phyloP scores from a whole-genome alignment of 2,113 vertebrate genomes.

The Gnathonemus echidnorhynchus region DNA sequence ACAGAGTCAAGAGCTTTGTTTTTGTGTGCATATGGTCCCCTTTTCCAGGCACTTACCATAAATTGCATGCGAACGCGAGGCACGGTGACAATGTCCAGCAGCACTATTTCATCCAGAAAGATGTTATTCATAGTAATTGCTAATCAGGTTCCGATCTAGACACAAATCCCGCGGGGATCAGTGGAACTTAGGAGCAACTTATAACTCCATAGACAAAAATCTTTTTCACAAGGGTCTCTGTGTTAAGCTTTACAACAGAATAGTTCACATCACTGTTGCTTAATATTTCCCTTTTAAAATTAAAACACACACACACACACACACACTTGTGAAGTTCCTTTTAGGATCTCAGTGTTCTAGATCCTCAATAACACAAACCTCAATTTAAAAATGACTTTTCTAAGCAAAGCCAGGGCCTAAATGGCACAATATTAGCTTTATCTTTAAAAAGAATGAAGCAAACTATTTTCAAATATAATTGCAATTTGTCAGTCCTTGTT shows the following conservation, averaged over 20 bases:
- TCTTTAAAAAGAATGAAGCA: neutral
- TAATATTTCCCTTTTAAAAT: conserved; percentile 8
- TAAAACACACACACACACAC: neutral
- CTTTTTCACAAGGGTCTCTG: neutral
- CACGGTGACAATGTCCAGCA: neutral
- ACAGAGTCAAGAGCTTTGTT: conserved; percentile 21
- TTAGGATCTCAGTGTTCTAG: neutral
- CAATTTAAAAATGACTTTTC: neutral
- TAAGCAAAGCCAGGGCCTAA: neutral
- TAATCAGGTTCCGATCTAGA: conserved; percentile 24
- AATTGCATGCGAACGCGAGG: conserved; percentile 15
- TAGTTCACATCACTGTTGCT: neutral
- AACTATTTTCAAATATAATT: neutral
- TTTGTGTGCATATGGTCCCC: neutral
- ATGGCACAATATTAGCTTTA: neutral
- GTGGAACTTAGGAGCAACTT: conserved; percentile 2
- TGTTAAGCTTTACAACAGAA: neutral
- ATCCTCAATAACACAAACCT: neutral
- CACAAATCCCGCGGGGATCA: conserved; percentile 6
- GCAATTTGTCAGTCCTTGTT: neutral
- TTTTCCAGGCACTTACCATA: conserved; percentile 18
- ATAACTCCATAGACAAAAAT: conserved; percentile 12
- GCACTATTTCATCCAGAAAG: conserved; percentile 4
- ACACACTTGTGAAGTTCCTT: neutral
- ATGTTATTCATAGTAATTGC: conserved; percentile 26